phyloP scores from a whole-genome alignment of 2,888 invertebrate genomes.

The Drosophila acutilabella region DNA sequence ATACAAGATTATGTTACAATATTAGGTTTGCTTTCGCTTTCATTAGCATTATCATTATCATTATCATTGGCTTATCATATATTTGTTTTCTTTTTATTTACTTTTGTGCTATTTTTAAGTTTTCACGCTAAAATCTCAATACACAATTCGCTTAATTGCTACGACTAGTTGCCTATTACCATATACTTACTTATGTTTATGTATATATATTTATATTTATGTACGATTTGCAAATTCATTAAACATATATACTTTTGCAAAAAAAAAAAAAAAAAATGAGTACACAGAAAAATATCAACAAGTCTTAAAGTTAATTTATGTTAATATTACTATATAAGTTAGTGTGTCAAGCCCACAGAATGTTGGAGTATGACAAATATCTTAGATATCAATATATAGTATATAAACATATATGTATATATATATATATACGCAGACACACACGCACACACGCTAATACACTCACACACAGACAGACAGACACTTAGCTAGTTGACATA shows the following conservation, averaged over 20 bases:
- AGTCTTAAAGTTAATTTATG: conserved; percentile 65
- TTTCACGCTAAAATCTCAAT: conserved; percentile 71
- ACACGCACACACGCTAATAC: conserved; percentile 3
- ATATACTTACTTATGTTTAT: conserved; percentile 31
- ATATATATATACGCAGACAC: conserved; percentile 7
- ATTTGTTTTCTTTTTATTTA: conserved; percentile 7
- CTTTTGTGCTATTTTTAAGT: conserved; percentile 38
- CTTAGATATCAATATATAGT: conserved; percentile 29
- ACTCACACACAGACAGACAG: conserved; percentile 4
- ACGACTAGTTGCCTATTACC: conserved; percentile 70
- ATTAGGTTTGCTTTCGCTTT: conserved; percentile 16
- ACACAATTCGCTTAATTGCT: conserved; percentile 68
- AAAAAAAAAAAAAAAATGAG: conserved; percentile 42
- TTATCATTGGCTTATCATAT: conserved; percentile 1
- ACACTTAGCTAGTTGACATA: conserved; percentile 36
- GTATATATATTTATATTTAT: conserved; percentile 25
- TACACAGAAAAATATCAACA: conserved; percentile 74
- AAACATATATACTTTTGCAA: conserved; percentile 16
- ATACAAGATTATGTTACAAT: conserved; percentile 49
- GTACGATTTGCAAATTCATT: conserved; percentile 28
- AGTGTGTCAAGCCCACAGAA: conserved; percentile 26
- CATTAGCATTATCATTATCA: conserved; percentile 1
- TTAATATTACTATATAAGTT: conserved; percentile 8
- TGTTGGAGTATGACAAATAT: conserved; percentile 40
- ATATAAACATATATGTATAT: conserved; percentile 1